phyloP scores from a whole-genome alignment of 35 echinoderm and acorn worm genomes.

The Ptychodera flava region DNA sequence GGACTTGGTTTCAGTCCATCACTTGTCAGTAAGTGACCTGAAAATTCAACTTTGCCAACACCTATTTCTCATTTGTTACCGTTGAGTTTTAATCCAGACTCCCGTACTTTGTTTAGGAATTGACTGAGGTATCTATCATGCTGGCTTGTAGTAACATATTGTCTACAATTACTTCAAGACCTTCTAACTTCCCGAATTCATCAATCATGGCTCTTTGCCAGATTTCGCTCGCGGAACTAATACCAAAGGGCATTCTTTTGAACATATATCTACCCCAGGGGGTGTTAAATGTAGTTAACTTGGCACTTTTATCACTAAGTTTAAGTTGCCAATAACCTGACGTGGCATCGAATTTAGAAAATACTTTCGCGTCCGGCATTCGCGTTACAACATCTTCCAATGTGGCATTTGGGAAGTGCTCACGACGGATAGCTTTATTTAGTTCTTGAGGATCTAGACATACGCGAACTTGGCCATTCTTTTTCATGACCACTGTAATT shows the following conservation, averaged over 20 bases:
- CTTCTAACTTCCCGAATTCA: too few relatives aligned
- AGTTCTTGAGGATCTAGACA: constrained; percentile 49
- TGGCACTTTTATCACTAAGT: neutral
- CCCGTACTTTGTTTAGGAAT: too few relatives aligned
- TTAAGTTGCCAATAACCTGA: neutral
- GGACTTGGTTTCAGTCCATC: constrained; percentile 20
- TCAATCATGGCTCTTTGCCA: too few relatives aligned
- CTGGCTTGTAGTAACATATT: too few relatives aligned
- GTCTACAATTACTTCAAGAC: too few relatives aligned
- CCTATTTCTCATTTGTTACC: constrained; percentile 62
- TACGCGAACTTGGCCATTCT: constrained; percentile 25
- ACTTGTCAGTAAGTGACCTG: constrained; percentile 22
- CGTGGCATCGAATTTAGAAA: neutral
- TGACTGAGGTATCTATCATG: too few relatives aligned
- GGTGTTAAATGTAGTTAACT: neutral
- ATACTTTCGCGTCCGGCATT: constrained; percentile 8
- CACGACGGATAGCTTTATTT: constrained; percentile 33
- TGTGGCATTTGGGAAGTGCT: constrained; percentile 32
- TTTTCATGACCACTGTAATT: constrained; percentile 36
- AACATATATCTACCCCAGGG: neutral
- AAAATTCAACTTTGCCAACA: constrained; percentile 27
- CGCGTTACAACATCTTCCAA: constrained; percentile 39
- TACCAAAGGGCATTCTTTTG: constrained; percentile 8
- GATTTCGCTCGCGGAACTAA: neutral
- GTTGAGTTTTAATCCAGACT: constrained; percentile 77